Evolutionary conservation across 2,888 invertebrate species (phyloP), one percentile per base, ranked within the genome.

Genomic region (Linyphia triangularis): DNA sequence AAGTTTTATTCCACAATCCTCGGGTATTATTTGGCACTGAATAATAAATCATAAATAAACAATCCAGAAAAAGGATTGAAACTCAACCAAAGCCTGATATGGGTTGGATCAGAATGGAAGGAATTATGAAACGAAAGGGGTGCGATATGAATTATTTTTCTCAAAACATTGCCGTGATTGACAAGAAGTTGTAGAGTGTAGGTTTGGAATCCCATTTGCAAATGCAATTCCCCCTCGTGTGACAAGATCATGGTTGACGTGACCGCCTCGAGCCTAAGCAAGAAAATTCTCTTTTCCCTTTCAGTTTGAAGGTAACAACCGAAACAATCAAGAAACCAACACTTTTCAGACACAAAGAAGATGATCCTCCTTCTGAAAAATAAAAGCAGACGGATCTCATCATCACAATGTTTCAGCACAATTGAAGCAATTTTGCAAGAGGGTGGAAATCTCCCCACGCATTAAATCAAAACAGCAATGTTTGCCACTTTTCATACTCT

Each of bases 401-500:
- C 13, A 26, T 51, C 19, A 19, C 30, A 22, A 26, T 16, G 30
- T 61, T 37, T 65, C 37, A 3, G n/a, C 51, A 83, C 73, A 65
- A 83, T 61, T 51, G 73, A 43, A 72, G 30, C 61, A 26, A 59
- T 61, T 67, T 67, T 67, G 40, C 69, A 69, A 65, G 37, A 75
- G 69, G 59, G 10, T 7, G 19, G 51, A 28, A 85, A 85, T 43
- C 51, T 69, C 67, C 85, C 69, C 70, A 43, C 30, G 70, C 33
- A 78, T 85, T 84, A 84, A 84, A 84, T 84, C 83, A 84, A 84
- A 84, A 84, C 75, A 84, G 67, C 83, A 75, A 84, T 84, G 51
- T 84, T 84, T 84, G 73, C 83, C 51, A 51, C 16, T n/a, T 51
- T 51, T n/a, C 51, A 51, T 51, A 28, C 40, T 72, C 63, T 30